Base-by-base conservation (phyloP, 2,888 invertebrate genomes). In the Parnassius apollo region DNA sequence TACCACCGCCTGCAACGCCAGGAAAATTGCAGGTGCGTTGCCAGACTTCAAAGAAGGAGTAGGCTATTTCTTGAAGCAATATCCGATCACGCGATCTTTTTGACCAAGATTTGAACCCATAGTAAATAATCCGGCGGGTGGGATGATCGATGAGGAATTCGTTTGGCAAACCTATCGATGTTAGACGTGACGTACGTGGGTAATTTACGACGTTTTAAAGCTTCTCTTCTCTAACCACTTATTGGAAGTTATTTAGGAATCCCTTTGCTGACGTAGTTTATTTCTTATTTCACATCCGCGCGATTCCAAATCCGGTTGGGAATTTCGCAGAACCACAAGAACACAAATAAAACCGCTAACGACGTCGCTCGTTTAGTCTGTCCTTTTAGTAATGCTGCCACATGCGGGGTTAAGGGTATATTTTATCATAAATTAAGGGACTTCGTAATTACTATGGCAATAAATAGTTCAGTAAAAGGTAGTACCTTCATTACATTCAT, bases 281-380 rank as follows among this genome's bases (percentile, higher is more conserved):
- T 59, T 63, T 59, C 55, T 51, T 59, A 53, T 55, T 50, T 44
- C 57, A 57, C 62, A 57, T 62, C 57, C 59, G 59, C 22, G n/a
- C 50, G 25, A 56, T 56, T 18, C 50, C 56, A 9, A 51, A 54
- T 59, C 59, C 59, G 55, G 59, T 55, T 45, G 59, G 35, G 45
- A 45, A 51, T 59, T 63, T 61, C 59, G 58, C 55, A 50, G 63
- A 63, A 63, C 25, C 50, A 56, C 25, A 50, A 44, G 55, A 55
- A 46, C 51, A 59, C 50, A 63, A 62, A 63, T 55, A 63, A 59
- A 59, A 63, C 59, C 54, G 51, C 59, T 59, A 63, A 63, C 55
- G 63, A 63, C 42, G 57, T 35, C 42, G 54, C 49, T 18, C 8
- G 25, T 58, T 59, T 50, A 53, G 48, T 57, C 53, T 53, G 52